Evolutionary conservation across 2,888 invertebrate species (phyloP).

Genomic region (Pardosa pseudoannulata): DNA sequence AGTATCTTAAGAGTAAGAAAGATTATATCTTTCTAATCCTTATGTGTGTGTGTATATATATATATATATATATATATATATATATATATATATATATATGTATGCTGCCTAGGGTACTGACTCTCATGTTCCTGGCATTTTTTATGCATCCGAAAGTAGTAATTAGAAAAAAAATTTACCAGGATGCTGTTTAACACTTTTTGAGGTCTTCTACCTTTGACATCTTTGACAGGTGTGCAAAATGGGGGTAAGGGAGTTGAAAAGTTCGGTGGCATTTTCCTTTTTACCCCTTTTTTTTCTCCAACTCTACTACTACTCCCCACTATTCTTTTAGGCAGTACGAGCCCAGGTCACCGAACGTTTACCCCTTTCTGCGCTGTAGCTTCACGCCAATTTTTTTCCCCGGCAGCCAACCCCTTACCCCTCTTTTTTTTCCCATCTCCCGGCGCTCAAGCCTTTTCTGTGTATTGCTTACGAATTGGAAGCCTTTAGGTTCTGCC

Average conservation of each 20-base stretch:
- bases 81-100: no score
- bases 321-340: constrained; percentile 53
- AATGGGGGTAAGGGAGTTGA: constrained; percentile 36
- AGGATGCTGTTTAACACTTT: constrained; percentile 2
- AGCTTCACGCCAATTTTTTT: constrained; percentile 59
- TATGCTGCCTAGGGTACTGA: no score
- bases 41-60: no score
- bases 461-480: constrained; percentile 36
- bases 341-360: constrained; percentile 60
- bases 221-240: constrained; percentile 66
- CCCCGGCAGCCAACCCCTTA: constrained; percentile 15
- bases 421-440: constrained; percentile 39
- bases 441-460: constrained; percentile 40
- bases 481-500: constrained; percentile 52
- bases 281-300: constrained; percentile 44
- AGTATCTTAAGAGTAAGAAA: no score
- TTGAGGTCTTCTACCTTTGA: constrained; percentile 55
- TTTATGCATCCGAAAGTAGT: no score
- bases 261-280: constrained; percentile 70
- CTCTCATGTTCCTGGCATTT: no score
- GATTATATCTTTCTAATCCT: no score
- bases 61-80: no score
- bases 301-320: constrained; percentile 59
- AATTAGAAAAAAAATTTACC: no score
- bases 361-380: constrained; percentile 57